A percentile compares a stretch with the other conserved stretches of the same genome.
Evolutionary conservation across 2,797 vertebrate species (phyloP).

Genomic region (Chiloscyllium punctatum): DNA sequence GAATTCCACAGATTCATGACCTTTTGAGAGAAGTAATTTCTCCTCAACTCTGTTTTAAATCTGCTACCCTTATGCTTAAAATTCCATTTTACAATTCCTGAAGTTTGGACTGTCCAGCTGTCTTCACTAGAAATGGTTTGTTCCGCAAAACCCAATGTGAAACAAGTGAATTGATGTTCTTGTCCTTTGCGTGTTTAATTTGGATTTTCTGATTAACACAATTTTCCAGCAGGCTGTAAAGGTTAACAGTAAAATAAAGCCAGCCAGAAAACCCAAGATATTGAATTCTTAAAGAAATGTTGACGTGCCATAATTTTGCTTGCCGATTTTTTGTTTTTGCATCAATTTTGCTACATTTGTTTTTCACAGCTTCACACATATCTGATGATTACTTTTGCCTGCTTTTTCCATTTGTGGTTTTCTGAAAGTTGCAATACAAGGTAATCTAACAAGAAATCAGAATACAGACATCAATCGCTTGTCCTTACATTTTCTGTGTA

Average conservation of each 20-base stretch:
- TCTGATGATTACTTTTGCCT: neutral
- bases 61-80: too few species aligned
- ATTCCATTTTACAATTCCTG: neutral
- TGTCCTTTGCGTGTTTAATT: neutral
- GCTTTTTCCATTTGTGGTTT: neutral
- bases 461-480: neutral
- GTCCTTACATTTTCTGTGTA: neutral
- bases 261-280: neutral
- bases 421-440: neutral
- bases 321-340: neutral
- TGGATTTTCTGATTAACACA: neutral
- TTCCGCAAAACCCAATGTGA: neutral
- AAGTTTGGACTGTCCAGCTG: neutral
- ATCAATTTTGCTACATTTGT: neutral
- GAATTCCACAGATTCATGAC: too few species aligned
- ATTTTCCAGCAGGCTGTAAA: neutral
- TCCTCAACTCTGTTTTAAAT: too few species aligned
- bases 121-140: neutral
- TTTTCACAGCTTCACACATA: neutral
- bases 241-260: neutral
- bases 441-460: neutral
- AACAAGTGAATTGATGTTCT: neutral
- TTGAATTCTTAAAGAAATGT: neutral
- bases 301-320: neutral
- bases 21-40: too few species aligned